Evolutionary conservation across 2,888 invertebrate genomes (phyloP), one percentile per base, ranked within the genome.

Genomic region (Sipha maydis): DNA sequence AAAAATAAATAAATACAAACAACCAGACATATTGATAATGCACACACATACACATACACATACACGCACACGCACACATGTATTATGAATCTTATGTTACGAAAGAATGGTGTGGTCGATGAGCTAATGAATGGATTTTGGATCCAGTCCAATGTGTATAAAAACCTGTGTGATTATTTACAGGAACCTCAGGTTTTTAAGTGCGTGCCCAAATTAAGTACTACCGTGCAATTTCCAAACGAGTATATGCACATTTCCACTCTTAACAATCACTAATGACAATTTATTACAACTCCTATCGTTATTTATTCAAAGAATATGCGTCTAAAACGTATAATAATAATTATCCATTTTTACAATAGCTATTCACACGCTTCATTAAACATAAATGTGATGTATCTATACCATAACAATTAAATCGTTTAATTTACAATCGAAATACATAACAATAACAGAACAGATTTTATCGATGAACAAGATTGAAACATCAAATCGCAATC

Each of bases 91-190:
- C 83, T 34, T 56, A 73, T n/a, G 73, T 25, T 34, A 21, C 31
- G 25, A 56, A 56, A 19, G 31, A 85, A 77, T 75, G 71, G 38
- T 41, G 69, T 19, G 78, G 21, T 75, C 75, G 82, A 88, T 80
- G 82, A 88, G 75, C 80, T 88, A 82, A 88, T 82, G 75, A 88
- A 88, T 82, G 75, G 31, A 82, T 88, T 88, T 88, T 88, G 88
- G 88, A 88, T 8, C 3, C 9, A 17, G 75, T 73, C 88, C 88
- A 88, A 88, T 11, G 28, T 41, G 75, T 67, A 82, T 88, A 75
- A 82, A 71, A 82, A 75, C 73, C 82, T 71, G 73, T 25, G 67
- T 67, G 48, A 88, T 82, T 88, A 82, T 88, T 88, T n/a, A 82
- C 88, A 14, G 75, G 88, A 82, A 48, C 31, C 69, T 78, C n/a